Base-by-base conservation (phyloP, 2,797 vertebrate genomes). In the Microtus agrestis region DNA sequence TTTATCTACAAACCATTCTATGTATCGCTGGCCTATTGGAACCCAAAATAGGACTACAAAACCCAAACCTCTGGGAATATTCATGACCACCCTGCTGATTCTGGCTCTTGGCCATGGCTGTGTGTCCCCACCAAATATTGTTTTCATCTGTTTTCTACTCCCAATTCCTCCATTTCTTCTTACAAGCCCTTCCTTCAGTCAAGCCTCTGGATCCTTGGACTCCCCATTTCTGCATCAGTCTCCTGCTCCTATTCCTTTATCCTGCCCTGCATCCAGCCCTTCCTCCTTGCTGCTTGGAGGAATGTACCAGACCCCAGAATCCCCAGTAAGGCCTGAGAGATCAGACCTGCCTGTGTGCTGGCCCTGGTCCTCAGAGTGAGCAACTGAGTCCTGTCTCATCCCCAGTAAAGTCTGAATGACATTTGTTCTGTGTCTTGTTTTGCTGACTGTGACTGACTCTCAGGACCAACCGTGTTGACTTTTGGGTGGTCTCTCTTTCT, bases 11-110 rank as follows among this genome's bases (percentile, higher is more conserved):
- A 97, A 56, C 99, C 99, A 0, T 94, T 99, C 95, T 99, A 99
- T 98, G 98, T 98, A 98, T 99, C 98, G 98, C 98, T 98, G 98
- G 99, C 99, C 89, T 98, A 98, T 69, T 99, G 99, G 99, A 98
- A 98, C 74, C 98, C 98, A 98, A 99, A 99, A 96, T 99, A 99
- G 82, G 81, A 37, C 12, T 0, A 0, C 34, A 34, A 27, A 21
- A 40, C 19, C 69, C 27, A 59, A 46, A 5, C 37, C 2, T n/a
- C 23, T 17, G 7, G 6, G 54, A 46, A 2, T 1, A 34, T 6
- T 15, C n/a, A 7, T 9, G 19, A 7, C 9, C 1, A 0, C n/a
- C 23, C 34, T 31, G 7, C 37, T 79, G 31, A 15, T 48, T n/a
- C 10, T 14, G 67, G 56, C 2, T 78, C 43, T 51, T 40, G 54